phyloP scores from a whole-genome alignment of 1,140 invertebrate genomes.

The Cardiocondyla obscurior region DNA sequence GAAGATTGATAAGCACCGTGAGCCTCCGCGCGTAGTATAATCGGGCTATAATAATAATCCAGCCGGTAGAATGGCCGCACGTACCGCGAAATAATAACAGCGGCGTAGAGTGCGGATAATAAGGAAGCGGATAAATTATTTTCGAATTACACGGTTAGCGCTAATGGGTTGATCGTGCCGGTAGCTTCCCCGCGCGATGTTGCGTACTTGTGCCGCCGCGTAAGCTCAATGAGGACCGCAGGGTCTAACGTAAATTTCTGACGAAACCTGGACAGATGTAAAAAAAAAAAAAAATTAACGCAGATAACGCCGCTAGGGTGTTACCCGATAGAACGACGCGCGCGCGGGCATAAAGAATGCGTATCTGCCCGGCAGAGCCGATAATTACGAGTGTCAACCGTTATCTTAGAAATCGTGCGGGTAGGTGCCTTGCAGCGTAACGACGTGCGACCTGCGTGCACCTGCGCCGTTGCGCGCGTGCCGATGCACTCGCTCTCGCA shows the following conservation, averaged over 20 bases:
- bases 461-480: slow-evolving; percentile 72
- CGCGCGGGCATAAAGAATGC: slow-evolving; percentile 69
- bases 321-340: slow-evolving; percentile 15
- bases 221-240: too few relatives aligned
- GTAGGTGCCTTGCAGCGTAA: slow-evolving; percentile 72
- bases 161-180: slow-evolving; percentile 50
- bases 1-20: slow-evolving; percentile 46
- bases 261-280: slow-evolving; percentile 48
- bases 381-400: slow-evolving; percentile 80
- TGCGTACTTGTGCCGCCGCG: neutral
- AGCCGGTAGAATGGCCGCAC: slow-evolving; percentile 26
- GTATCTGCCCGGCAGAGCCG: slow-evolving; percentile 66
- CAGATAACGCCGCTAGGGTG: slow-evolving; percentile 38
- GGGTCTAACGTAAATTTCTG: slow-evolving; percentile 22
- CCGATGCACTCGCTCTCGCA: slow-evolving; percentile 49
- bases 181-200: slow-evolving; percentile 32
- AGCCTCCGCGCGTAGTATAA: slow-evolving; percentile 24
- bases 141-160: slow-evolving; percentile 55
- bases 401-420: slow-evolving; percentile 84
- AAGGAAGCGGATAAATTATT: slow-evolving; percentile 57
- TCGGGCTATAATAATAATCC: slow-evolving; percentile 43
- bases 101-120: slow-evolving; percentile 39
- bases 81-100: slow-evolving; percentile 52
- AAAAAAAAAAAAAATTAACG: neutral
- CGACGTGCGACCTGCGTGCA: slow-evolving; percentile 67